Percentiles rank a stretch among this genome's conserved stretches.
These are phyloP conservation scores for Nesoenas mayeri DNA, from an alignment of 2,113 vertebrate species.

Conservation along the genomic window DNA sequence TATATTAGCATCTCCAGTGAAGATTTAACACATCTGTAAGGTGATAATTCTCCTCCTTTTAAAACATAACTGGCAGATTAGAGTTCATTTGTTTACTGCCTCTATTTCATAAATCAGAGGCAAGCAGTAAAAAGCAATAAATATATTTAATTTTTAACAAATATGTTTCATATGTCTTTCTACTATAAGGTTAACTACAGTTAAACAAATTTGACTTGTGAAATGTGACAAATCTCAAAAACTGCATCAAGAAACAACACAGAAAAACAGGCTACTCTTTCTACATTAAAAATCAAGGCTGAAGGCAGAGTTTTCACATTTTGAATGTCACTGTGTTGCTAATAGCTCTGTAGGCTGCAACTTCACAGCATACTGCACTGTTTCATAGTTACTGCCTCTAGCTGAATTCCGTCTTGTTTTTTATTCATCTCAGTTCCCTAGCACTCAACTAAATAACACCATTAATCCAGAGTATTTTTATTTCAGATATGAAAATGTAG, in stretches of 20 bases:
- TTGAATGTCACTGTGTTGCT: not conserved
- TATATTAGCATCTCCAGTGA: not conserved
- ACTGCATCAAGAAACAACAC: not conserved
- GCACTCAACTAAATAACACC: not conserved
- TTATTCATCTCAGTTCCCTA: not conserved
- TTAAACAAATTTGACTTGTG: not conserved
- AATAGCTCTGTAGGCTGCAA: not conserved
- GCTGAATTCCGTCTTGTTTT: not conserved
- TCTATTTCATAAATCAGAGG: not conserved
- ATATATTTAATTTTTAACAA: not conserved
- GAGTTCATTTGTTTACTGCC: not conserved
- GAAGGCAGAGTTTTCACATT: not conserved
- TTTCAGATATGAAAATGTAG: not conserved
- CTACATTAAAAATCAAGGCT: not conserved
- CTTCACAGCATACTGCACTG: not conserved
- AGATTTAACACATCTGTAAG: not conserved
- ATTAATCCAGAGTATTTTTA: not conserved
- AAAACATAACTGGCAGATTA: not conserved
- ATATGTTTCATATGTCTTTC: not conserved
- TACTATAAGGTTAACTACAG: not conserved
- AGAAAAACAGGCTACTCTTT: not conserved
- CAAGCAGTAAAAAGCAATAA: not conserved
- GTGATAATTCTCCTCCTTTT: not conserved
- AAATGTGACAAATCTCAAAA: not conserved
- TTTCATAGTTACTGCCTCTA: not conserved